Evolutionary conservation across 1,140 invertebrate genomes (phyloP).

Genomic region (Temnothorax nylanderi): DNA sequence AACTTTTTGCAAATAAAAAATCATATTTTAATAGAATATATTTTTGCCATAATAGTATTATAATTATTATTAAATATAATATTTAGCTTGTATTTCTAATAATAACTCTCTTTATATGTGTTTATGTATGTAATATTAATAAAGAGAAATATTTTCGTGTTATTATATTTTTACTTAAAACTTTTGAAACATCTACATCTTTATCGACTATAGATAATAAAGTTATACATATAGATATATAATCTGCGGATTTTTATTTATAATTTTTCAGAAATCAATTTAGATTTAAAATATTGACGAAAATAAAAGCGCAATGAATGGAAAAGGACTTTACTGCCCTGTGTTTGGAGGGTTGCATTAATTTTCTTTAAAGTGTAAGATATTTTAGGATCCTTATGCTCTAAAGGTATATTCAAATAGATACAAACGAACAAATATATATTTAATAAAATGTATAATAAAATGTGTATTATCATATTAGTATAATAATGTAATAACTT

Average conservation of each 20-base stretch:
- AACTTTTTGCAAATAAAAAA: neutral
- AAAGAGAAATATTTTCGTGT: neutral
- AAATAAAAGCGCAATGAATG: neutral
- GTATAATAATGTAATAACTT: neutral
- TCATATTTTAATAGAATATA: neutral
- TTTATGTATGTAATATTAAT: neutral
- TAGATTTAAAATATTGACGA: neutral
- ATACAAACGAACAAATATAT: neutral
- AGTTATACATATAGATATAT: neutral
- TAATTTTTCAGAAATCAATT: neutral
- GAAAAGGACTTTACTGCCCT: neutral
- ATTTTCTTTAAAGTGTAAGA: neutral
- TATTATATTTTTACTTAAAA: neutral
- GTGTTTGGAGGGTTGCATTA: neutral
- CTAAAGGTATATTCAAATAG: neutral
- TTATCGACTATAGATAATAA: slow-evolving; percentile 42
- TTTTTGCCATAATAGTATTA: neutral
- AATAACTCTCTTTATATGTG: neutral
- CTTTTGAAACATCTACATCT: neutral
- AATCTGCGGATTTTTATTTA: neutral
- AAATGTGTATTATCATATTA: neutral
- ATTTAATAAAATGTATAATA: neutral
- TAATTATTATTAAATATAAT: neutral
- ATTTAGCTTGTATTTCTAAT: neutral
- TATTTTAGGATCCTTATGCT: neutral